A percentile compares a stretch with the other conserved stretches of the same genome.
phyloP scores from a whole-genome alignment of 2,797 vertebrate genomes.

The Otus scops region DNA sequence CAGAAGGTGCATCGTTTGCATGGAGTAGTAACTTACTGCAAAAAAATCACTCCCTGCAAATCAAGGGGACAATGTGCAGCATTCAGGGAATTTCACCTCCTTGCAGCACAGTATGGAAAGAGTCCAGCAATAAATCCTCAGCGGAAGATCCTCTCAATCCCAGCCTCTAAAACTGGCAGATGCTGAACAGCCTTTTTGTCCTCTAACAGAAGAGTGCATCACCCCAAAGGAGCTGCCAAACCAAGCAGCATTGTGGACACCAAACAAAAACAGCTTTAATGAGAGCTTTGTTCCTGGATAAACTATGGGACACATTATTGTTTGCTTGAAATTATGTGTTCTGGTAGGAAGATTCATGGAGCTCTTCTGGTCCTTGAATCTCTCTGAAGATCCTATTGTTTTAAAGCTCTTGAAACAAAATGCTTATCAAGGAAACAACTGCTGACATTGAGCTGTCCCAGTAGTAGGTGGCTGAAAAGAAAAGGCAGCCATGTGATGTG shows the following conservation, averaged over 20 bases:
- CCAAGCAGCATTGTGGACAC: slow-evolving; percentile 48
- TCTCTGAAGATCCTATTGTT: slow-evolving; percentile 31
- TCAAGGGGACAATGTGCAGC: background rate
- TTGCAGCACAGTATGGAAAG: background rate
- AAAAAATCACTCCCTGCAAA: background rate
- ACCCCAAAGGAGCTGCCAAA: slow-evolving; percentile 42
- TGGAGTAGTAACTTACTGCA: background rate
- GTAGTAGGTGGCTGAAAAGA: slow-evolving; percentile 11
- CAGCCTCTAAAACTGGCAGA: slow-evolving; percentile 47
- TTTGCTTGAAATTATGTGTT: slow-evolving; percentile 10
- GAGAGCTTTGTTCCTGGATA: slow-evolving; percentile 35
- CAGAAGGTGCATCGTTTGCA: background rate
- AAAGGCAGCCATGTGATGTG: background rate
- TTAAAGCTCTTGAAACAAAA: slow-evolving; percentile 20
- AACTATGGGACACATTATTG: background rate
- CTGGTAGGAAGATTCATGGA: slow-evolving; percentile 9
- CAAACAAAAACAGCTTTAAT: slow-evolving; percentile 51
- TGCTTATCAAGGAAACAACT: slow-evolving; percentile 45
- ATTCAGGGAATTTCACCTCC: background rate
- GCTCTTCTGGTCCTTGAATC: slow-evolving; percentile 1
- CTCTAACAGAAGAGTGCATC: slow-evolving; percentile 35
- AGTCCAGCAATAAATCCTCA: slow-evolving; percentile 6
- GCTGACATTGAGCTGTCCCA: background rate
- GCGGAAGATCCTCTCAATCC: slow-evolving; percentile 35
- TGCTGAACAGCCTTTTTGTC: slow-evolving; percentile 53